Base-by-base conservation (phyloP, 1,140 invertebrate species). In the Drosophila athabasca region DNA sequence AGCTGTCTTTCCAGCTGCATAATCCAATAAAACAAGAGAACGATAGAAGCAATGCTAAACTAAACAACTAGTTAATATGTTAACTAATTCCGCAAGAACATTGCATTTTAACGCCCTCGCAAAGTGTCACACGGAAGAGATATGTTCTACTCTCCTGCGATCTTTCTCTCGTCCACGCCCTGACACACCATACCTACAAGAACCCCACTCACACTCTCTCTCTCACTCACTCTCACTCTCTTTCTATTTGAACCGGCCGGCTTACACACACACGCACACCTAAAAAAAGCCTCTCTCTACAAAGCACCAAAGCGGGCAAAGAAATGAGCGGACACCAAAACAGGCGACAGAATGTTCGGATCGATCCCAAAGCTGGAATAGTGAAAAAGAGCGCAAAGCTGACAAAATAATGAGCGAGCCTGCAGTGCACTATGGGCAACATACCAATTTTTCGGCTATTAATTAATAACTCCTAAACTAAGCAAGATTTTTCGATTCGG, bases 41-140 rank as follows among this genome's bases (percentile, higher is more conserved):
- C 15, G 59, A 2, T n/a, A 9, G 31, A 35, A 3, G 11, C 11
- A 39, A 39, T 29, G 26, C 17, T 57, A 24, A 26, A 51, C 49
- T 44, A 24, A 35, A 61, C 51, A 75, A 41, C 60, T 73, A 43
- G 52, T 73, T 65, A 74, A 44, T 75, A 59, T 66, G 39, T 65
- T 75, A 75, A 74, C 49, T 74, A 51, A 73, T 73, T 62, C 68
- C 55, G 35, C 54, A 66, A 66, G 41, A 44, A 35, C 43, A 62
- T 75, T 75, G 66, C 44, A 61, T 75, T 54, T 53, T 26, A 43
- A 73, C 48, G 45, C 69, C 70, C 69, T 54, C 70, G 9, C 35
- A 43, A 3, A 24, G 17, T 9, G 11, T 7, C 3, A 39, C 35
- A 11, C 35, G 35, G 35, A 39, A 13, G 35, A 39, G 35, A 13